Evolutionary conservation across 1,140 invertebrate species (phyloP), one percentile per base, ranked within the genome.

Genomic region (Colletes latitarsis): DNA sequence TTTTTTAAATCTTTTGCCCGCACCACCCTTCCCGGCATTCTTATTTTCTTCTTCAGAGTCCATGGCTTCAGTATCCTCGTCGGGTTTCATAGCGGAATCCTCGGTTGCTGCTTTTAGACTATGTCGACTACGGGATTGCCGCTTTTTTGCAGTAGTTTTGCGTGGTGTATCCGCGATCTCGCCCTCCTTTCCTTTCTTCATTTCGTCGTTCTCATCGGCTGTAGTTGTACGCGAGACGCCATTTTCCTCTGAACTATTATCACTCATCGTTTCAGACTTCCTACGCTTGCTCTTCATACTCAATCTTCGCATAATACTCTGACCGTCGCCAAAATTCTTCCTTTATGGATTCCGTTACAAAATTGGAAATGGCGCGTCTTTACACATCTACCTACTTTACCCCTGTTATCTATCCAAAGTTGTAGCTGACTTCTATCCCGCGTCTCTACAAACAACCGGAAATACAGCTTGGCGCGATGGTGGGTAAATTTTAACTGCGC

Each of bases 181-280:
- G 14, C 73, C 53, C 5, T 55, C 53, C 14, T 83, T 88, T 0
- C 87, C 84, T 52, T 86, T 77, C 21, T 80, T 71, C 64, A 66
- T 75, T 67, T 70, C 66, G 53, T 82, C 68, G 63, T 83, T 69
- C 15, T 64, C 69, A 30, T 89, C 75, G 3, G 60, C 62, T 49
- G 64, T 77, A 58, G 60, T 67, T 43, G 71, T 69, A 77, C 82
- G 82, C 58, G 73, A 71, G 86, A 88, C 91, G 90, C 89, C 91
- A 93, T 92, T 92, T 87, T 90, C 90, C 53, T 91, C 92, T 0
- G 90, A 88, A 53, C 90, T 89, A 57, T 81, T 88, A 17, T 92
- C 91, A 77, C 90, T 93, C 30, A 66, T 30, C 30, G 30, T 88
- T 43, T 92, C 92, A 6, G 90, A 91, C 81, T 92, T 92, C 73